Base-by-base conservation (phyloP, 2,113 vertebrate genomes). In the Rhinolophus ferrumequinum region DNA sequence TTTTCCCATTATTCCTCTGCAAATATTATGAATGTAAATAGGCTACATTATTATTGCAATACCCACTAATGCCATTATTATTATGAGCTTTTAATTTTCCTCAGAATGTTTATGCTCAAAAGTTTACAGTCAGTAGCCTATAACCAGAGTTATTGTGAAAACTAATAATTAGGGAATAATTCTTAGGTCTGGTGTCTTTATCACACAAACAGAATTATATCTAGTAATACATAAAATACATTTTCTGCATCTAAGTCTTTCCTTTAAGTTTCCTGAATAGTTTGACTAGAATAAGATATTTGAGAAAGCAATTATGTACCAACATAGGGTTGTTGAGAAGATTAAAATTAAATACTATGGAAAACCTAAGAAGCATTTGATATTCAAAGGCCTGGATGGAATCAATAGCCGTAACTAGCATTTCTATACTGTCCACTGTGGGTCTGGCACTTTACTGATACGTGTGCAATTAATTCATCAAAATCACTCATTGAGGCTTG, bases 11-110 rank as follows among this genome's bases (percentile, higher is more conserved):
- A 76, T 90, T 88, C 8, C 22, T 86, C 60, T 38, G 6, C 22
- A 90, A 77, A 60, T 24, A 92, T 81, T 91, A 76, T 72, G 22
- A 44, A 56, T 94, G 4, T 2, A 70, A 13, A 26, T 7, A 60
- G 38, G 4, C 60, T 93, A 8, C 3, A 18, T 84, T 56, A 94
- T 95, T 95, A 50, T 93, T 94, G 87, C 76, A 97, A 89, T 94
- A 89, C 84, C 90, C 93, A 98, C 96, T 97, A 97, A 90, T 93
- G 91, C 88, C 24, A 89, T 28, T 41, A 30, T 52, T 44, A 56
- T n/a, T 54, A 62, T 83, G 62, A 66, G 35, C 11, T 80, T 84
- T 92, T 0, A 30, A 62, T 89, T 67, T 58, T 73, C 58, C 6
- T 22, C 14, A 33, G 28, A 91, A 56, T n/a, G 82, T 1, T 90